Evolutionary conservation across 2,113 vertebrate genomes (phyloP), one percentile per base, ranked within the genome.

Genomic region (Salvelinus fontinalis): DNA sequence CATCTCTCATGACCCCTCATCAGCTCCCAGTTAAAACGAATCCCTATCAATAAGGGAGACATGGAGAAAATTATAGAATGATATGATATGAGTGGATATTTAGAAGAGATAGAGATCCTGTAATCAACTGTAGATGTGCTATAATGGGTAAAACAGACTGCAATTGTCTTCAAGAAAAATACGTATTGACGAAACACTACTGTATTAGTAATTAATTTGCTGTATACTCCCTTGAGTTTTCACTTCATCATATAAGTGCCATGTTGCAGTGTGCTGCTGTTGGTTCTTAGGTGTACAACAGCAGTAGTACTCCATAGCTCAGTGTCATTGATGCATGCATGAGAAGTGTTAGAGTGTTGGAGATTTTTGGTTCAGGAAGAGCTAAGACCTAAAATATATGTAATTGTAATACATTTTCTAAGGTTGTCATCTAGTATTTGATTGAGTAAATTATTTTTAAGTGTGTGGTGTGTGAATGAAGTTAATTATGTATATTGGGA

Each of bases 1-100:
- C 86, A 90, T 92, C 88, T 86, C 91, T 92, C 85, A 87, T 90
- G 91, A 93, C 92, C 89, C 85, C 87, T 91, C 86, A 84, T 89
- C 89, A 89, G 48, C 82, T 85, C 77, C 73, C 80, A 68, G 88
- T 89, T 90, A 85, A 85, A 88, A 80, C 79, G 80, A 88, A 89
- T 85, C 78, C 12, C 1, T 77, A 84, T 82, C 59, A 87, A 89
- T 73, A 75, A 85, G 78, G 64, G 70, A 82, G 77, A 16, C 44
- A 20, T 24, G 9, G 48, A 9, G 26, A 73, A 26, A 64, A 34
- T 8, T 7, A 73, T 77, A n/a, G 54, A 54, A 39, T 39, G 3
- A 69, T 49, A 27, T 29, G 49, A 69, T 62, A 73, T 27, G 20
- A 73, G 73, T 62, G 76, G 64, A 79, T 60, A 44, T 29, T 71